A percentile compares a stretch with the other conserved stretches of the same genome.
Evolutionary conservation across 2,888 invertebrate genomes (phyloP).

Genomic region (Tachina fera): DNA sequence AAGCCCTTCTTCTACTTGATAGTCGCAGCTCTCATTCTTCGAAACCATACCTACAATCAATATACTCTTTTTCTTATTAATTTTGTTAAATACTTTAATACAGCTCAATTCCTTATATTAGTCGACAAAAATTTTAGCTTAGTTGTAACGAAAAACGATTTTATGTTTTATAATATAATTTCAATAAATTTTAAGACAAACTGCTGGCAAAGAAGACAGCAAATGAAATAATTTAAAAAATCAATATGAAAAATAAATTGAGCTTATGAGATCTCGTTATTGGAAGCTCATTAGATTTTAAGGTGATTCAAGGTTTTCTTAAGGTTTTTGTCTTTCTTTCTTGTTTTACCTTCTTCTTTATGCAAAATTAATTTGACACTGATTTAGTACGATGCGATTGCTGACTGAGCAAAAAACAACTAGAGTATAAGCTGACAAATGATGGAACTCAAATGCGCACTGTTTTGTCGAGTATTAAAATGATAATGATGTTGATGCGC

Average conservation of each 20-base stretch:
- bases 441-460: not conserved
- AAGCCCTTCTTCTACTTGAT: no score
- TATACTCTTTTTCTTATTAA: not conserved
- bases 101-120: no score
- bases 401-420: constrained; percentile 39
- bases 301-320: constrained; percentile 18
- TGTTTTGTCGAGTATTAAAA: constrained; percentile 51
- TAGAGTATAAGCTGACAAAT: constrained; percentile 29
- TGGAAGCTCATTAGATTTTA: constrained; percentile 42
- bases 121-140: no score
- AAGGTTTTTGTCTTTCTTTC: not conserved
- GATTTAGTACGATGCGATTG: constrained; percentile 51
- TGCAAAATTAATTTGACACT: constrained; percentile 63
- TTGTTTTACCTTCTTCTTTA: constrained; percentile 12
- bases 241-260: constrained; percentile 26
- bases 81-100: not conserved
- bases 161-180: not conserved
- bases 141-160: not conserved
- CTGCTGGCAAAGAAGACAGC: not conserved
- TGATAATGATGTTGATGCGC: constrained; percentile 63
- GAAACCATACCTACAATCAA: no score
- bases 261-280: constrained; percentile 20
- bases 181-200: not conserved
- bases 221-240: not conserved
- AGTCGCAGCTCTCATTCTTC: no score